Percentiles rank a stretch among this genome's conserved stretches.
Evolutionary conservation across 2,888 invertebrate species (phyloP).

Genomic region (Galeruca laticollis): DNA sequence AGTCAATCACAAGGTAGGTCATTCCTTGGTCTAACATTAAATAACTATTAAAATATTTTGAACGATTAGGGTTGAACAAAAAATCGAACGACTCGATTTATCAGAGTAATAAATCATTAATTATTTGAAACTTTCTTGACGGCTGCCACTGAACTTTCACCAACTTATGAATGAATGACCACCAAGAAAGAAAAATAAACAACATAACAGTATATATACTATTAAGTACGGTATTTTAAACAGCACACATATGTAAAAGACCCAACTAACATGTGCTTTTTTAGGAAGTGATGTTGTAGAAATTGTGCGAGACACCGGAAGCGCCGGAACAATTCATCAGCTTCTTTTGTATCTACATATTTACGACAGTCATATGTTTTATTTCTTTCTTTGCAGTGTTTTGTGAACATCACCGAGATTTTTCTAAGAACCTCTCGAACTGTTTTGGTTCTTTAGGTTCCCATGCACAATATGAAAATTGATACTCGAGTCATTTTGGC

Average conservation of each 20-base stretch:
- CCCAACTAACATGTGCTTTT: slow-evolving; percentile 9
- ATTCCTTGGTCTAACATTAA: too few relatives aligned
- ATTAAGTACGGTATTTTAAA: not conserved
- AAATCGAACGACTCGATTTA: too few relatives aligned
- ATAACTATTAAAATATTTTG: too few relatives aligned
- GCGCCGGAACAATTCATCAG: slow-evolving; percentile 44
- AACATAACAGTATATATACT: not conserved
- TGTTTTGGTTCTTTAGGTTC: slow-evolving; percentile 26
- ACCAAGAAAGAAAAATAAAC: not conserved
- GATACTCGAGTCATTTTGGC: slow-evolving; percentile 34
- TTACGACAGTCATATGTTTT: slow-evolving; percentile 47
- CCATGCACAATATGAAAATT: slow-evolving; percentile 36
- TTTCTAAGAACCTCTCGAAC: slow-evolving; percentile 41
- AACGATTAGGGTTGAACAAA: too few relatives aligned
- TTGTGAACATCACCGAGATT: slow-evolving; percentile 43
- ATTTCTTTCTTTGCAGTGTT: slow-evolving; percentile 29
- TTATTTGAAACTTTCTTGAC: too few relatives aligned
- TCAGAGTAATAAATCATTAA: too few relatives aligned
- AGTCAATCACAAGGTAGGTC: too few relatives aligned
- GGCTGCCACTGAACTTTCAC: not conserved
- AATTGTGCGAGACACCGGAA: slow-evolving; percentile 36
- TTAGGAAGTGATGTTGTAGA: slow-evolving; percentile 27
- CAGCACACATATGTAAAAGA: slow-evolving; percentile 14
- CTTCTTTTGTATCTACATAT: slow-evolving; percentile 40
- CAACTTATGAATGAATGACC: slow-evolving; percentile 9